Evolutionary conservation across 2,888 invertebrate species (phyloP).

Genomic region (Xylota segnis): DNA sequence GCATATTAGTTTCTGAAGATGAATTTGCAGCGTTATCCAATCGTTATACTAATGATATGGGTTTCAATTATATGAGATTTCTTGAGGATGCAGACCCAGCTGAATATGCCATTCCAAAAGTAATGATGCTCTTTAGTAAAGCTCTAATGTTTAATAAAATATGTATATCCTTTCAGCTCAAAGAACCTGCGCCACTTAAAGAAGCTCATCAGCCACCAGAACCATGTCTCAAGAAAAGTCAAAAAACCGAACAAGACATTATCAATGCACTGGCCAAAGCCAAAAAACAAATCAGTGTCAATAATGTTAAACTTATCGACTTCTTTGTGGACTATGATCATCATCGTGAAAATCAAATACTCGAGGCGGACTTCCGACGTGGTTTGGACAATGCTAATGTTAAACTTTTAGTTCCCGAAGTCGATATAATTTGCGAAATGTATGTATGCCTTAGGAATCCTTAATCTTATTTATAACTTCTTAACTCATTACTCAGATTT

Average conservation of each 20-base stretch:
- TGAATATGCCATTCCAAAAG: constrained; percentile 82
- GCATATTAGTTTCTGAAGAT: constrained; percentile 88
- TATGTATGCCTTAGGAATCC: constrained; percentile 83
- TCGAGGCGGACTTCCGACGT: constrained; percentile 89
- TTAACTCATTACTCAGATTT: constrained; percentile 85
- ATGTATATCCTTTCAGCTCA: constrained; percentile 26
- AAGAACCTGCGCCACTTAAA: constrained; percentile 50
- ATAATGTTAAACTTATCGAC: constrained; percentile 88
- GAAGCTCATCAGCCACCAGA: constrained; percentile 80
- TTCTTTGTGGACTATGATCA: constrained; percentile 89
- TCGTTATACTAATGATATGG: constrained; percentile 90
- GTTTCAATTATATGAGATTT: constrained; percentile 90
- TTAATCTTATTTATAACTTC: neutral
- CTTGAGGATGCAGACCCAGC: constrained; percentile 87
- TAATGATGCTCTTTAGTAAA: constrained; percentile 51
- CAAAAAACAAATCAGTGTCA: constrained; percentile 89
- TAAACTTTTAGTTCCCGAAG: constrained; percentile 88
- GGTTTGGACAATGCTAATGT: constrained; percentile 89
- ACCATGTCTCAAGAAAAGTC: constrained; percentile 79
- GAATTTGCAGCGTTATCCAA: constrained; percentile 89
- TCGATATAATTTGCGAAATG: constrained; percentile 90
- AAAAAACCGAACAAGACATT: constrained; percentile 87
- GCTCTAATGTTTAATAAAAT: neutral
- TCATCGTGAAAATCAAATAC: constrained; percentile 87
- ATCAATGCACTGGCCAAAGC: constrained; percentile 90